Evolutionary conservation across 2,113 vertebrate genomes (phyloP).

Genomic region (Platichthys flesus): DNA sequence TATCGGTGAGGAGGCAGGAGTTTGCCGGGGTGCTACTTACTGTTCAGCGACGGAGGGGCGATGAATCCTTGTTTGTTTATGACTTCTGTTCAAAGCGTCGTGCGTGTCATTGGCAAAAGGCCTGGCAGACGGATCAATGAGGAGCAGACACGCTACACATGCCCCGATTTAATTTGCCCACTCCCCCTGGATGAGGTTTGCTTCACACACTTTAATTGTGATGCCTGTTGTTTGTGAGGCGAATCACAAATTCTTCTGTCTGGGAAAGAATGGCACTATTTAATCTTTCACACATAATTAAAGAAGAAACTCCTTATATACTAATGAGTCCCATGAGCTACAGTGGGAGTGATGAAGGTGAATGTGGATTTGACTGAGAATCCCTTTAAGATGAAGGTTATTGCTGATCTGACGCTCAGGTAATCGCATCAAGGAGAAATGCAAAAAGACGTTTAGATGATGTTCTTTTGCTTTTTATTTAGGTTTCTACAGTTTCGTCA

Average conservation of each 20-base stretch:
- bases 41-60: constrained; percentile 32
- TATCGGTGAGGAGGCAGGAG: constrained; percentile 1
- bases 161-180: constrained; percentile 51
- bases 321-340: too few species aligned
- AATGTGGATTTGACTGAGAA: not conserved
- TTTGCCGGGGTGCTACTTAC: constrained; percentile 25
- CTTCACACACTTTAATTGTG: constrained; percentile 35
- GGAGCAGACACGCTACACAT: constrained; percentile 47
- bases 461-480: too few species aligned
- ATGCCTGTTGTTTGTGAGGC: constrained; percentile 18
- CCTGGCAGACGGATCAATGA: constrained; percentile 60
- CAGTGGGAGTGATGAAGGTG: too few species aligned
- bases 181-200: constrained; percentile 49
- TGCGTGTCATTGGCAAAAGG: constrained; percentile 66
- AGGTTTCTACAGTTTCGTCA: not conserved
- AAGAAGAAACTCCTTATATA: too few species aligned
- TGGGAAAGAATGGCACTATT: not conserved
- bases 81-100: constrained; percentile 51
- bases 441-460: not conserved
- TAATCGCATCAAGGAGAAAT: not conserved
- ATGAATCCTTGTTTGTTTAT: constrained; percentile 63
- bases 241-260: constrained; percentile 1
- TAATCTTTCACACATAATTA: too few species aligned
- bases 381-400: not conserved
- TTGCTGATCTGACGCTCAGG: not conserved